phyloP scores from a whole-genome alignment of 2,797 vertebrate genomes.

The Pipistrellus kuhlii region DNA sequence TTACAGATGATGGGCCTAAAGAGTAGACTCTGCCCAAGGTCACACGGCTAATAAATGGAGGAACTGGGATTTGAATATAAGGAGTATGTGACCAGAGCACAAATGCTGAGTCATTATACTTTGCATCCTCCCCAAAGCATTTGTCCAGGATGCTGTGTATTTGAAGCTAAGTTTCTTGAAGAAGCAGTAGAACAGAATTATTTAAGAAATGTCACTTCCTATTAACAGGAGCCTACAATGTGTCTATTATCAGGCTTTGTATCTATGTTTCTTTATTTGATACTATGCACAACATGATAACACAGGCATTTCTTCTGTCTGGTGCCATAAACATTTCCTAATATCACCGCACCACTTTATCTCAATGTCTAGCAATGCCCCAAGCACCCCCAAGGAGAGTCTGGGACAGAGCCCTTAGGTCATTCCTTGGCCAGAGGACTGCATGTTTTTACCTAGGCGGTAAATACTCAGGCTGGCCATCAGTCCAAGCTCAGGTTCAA shows the following conservation, averaged over 20 bases:
- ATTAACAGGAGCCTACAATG: neutral
- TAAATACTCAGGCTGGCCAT: neutral
- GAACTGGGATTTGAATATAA: slow-evolving; percentile 61
- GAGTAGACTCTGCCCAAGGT: neutral
- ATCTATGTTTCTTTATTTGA: slow-evolving; percentile 4
- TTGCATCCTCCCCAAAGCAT: slow-evolving; percentile 1
- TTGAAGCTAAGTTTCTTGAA: slow-evolving; percentile 43
- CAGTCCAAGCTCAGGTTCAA: neutral
- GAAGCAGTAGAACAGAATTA: slow-evolving; percentile 25
- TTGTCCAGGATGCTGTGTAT: slow-evolving; percentile 9
- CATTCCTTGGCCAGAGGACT: neutral
- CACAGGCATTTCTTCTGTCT: neutral
- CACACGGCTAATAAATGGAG: neutral
- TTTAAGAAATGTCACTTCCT: slow-evolving; percentile 35
- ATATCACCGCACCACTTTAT: neutral
- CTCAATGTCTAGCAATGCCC: neutral
- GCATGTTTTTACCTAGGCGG: neutral
- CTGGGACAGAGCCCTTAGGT: neutral
- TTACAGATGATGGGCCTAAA: slow-evolving; percentile 61
- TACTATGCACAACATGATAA: neutral
- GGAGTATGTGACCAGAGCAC: slow-evolving; percentile 7
- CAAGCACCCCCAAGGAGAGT: neutral
- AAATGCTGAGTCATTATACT: neutral
- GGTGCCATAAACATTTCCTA: neutral
- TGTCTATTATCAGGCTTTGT: slow-evolving; percentile 15